These are phyloP conservation scores for Adela reaumurella DNA, from an alignment of 2,888 invertebrate genomes.

Conservation along the genomic window DNA sequence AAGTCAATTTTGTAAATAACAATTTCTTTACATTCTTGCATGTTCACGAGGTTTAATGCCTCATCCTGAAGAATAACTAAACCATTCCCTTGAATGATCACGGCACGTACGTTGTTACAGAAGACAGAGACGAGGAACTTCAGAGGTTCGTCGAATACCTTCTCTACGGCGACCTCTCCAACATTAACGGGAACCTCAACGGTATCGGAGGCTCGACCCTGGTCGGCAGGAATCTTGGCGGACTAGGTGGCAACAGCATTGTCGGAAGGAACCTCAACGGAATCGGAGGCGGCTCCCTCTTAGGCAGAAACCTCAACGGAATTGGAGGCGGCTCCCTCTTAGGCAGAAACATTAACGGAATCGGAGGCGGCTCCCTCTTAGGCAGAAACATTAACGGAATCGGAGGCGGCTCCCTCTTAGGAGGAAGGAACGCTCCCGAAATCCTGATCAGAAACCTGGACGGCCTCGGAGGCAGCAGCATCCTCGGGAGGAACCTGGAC, in stretches of 20 bases:
- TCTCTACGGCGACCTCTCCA: conserved; percentile 17
- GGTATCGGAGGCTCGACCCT: conserved; percentile 6
- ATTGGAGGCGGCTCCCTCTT: conserved; percentile 9
- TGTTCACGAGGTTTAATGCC: too few species aligned
- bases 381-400: conserved; percentile 15
- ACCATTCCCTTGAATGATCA: too few species aligned
- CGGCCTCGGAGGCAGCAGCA: conserved; percentile 7
- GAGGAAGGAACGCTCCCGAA: conserved; percentile 10
- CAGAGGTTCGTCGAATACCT: conserved; percentile 11
- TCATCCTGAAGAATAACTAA: too few species aligned
- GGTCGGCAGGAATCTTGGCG: conserved; percentile 15
- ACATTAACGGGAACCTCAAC: conserved; percentile 4
- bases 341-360: conserved; percentile 11
- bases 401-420: conserved; percentile 15
- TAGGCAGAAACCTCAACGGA: conserved; percentile 10
- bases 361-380: conserved; percentile 23
- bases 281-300: conserved; percentile 10
- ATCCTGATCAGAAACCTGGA: conserved; percentile 3
- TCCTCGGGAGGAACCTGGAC: conserved; percentile 33
- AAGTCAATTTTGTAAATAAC: too few species aligned
- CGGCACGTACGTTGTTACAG: not conserved
- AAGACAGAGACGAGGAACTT: not conserved
- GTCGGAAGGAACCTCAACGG: conserved; percentile 23
- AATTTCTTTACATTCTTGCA: too few species aligned
- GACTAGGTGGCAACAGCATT: conserved; percentile 18